Percentiles rank a stretch among this genome's conserved stretches.
Evolutionary conservation across 2,888 invertebrate genomes (phyloP).

Genomic region (Euplagia quadripunctaria): DNA sequence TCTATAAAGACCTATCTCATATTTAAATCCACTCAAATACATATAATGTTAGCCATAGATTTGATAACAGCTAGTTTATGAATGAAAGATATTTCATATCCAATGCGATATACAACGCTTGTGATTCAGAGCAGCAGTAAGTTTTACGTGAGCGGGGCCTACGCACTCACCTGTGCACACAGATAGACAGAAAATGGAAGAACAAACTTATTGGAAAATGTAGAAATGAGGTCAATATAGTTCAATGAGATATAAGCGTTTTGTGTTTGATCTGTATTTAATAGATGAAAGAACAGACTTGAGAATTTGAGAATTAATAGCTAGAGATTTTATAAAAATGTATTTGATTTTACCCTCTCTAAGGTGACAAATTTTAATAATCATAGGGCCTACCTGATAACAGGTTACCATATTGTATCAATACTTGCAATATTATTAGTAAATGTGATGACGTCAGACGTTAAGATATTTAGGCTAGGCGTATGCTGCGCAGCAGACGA

Average conservation of each 20-base stretch:
- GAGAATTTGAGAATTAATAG: background rate
- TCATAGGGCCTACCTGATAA: no score
- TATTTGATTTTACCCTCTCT: no score
- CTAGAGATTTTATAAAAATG: no score
- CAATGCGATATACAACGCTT: conserved; percentile 66
- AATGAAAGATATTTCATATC: conserved; percentile 71
- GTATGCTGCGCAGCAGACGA: no score
- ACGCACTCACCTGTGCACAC: conserved; percentile 69
- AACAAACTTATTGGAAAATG: conserved; percentile 16
- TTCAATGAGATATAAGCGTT: conserved; percentile 13
- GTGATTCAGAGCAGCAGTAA: conserved; percentile 68
- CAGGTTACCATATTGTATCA: no score
- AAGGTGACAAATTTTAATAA: no score
- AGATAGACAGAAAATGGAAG: conserved; percentile 43
- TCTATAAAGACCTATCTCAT: background rate
- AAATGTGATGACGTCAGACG: no score
- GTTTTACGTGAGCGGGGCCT: conserved; percentile 72
- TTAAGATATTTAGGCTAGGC: no score
- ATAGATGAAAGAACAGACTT: background rate
- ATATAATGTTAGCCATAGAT: conserved; percentile 16
- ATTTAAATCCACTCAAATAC: background rate
- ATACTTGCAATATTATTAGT: no score
- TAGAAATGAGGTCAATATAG: conserved; percentile 20
- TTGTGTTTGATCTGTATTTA: conserved; percentile 7
- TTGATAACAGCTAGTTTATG: conserved; percentile 61